Evolutionary conservation across 2,888 invertebrate genomes (phyloP), one percentile per base, ranked within the genome.

Genomic region (Apantesis nais): DNA sequence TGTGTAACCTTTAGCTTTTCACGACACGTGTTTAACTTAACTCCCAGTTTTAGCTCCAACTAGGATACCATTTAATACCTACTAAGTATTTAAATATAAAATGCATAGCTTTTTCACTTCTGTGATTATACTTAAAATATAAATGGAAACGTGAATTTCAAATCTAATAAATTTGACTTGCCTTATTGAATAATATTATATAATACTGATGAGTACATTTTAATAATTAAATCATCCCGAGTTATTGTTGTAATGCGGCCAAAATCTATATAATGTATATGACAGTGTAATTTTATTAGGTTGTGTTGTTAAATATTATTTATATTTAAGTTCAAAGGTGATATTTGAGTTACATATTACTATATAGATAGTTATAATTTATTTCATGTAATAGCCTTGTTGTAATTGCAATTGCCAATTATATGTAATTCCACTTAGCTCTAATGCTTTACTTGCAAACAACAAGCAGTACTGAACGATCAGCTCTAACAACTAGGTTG

Each of bases 311-410:
- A 69, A 55, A 74, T 70, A 69, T 73, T 62, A 70, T 74, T 76
- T 84, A 80, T 73, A 70, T 76, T 77, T 81, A 82, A 81, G 83
- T 78, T 78, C 71, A 68, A 82, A 83, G 77, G 83, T 84, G 83
- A 83, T 85, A 85, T 83, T 83, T 80, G 74, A 73, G 78, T 81
- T 80, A 82, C 76, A 82, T 80, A 71, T 73, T 73, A 64, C 67
- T 63, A 63, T n/a, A n/a, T n/a, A n/a, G 74, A 73, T 68, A 69
- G 75, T 68, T 74, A 71, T 80, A 76, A 72, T 78, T 80, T 74
- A 76, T 75, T 75, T 72, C 66, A 63, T 77, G 74, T 75, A 71
- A 67, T 77, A 80, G 70, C 78, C 62, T 71, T 77, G 70, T 71
- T 76, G 77, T 77, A 71, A 78, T 67, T 66, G 64, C 66, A 37